Evolutionary conservation across 2,888 invertebrate species (phyloP), one percentile per base, ranked within the genome.

Genomic region (Chelonus formosanus): DNA sequence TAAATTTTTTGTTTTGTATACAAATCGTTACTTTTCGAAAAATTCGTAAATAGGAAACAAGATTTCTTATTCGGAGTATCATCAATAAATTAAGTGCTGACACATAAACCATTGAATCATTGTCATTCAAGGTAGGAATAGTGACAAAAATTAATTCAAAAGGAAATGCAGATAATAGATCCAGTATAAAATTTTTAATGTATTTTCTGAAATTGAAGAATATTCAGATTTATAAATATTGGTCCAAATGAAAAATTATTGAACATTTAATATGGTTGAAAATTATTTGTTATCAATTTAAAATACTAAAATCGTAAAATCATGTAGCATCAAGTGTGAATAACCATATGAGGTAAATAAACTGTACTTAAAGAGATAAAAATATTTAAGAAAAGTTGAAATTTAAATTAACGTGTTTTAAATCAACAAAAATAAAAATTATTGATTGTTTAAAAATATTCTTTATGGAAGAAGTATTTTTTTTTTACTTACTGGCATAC

Each of bases 21-120:
- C 45, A 54, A 10, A 58, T 54, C 71, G 80, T 75, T 64, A 84
- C 84, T 34, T 79, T 74, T 64, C 78, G 74, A 45, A 84, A 70
- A 52, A 76, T 73, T 43, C 76, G 72, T 3, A 76, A 72, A 63
- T 82, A 84, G 59, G 69, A 43, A 3, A 81, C 44, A n/a, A 84
- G 63, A 31, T 78, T 80, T 52, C 76, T 73, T 3, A 84, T 65
- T 60, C 84, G 72, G 20, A 83, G 55, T 67, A 85, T 72, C 50
- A 81, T 84, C 8, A 82, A 8, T 40, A 79, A 71, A 56, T 81
- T 81, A 3, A 79, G 65, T 3, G 72, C 43, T 40, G 78, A 70
- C 44, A 75, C 71, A 34, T 74, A 78, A 76, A 80, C 77, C 5
- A 54, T 48, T 7, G 10, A 32, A 62, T 3, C 35, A 34, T 20